Conservation (phyloP, 2,888 invertebrate genomes). For the Formica aserva region DNA sequence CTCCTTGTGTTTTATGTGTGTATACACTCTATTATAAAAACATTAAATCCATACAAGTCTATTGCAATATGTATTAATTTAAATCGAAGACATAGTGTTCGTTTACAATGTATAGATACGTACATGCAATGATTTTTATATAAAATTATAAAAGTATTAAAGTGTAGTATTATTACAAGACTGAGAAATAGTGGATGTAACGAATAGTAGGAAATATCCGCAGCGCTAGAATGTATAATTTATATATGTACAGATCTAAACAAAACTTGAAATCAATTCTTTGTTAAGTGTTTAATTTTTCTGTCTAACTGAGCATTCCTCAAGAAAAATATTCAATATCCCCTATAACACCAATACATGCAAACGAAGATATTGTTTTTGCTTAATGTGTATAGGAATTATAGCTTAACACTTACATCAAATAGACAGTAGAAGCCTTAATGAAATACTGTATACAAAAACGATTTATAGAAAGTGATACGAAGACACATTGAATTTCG, state of each 20-base stretch:
- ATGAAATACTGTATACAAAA: conserved; percentile 48
- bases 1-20: conserved; percentile 34
- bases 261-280: conserved; percentile 21
- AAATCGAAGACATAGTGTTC: conserved; percentile 43
- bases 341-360: not conserved
- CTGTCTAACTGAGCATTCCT: not conserved
- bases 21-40: conserved; percentile 31
- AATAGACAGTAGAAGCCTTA: conserved; percentile 51
- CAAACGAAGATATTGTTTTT: conserved; percentile 15
- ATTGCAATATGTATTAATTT: conserved; percentile 39
- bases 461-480: conserved; percentile 63
- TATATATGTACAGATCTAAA: conserved; percentile 42
- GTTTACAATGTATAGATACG: conserved; percentile 55
- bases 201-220: conserved; percentile 73
- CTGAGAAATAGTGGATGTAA: conserved; percentile 78
- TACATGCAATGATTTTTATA: conserved; percentile 63
- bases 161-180: conserved; percentile 83
- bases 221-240: conserved; percentile 66
- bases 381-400: conserved; percentile 17
- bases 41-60: conserved; percentile 34
- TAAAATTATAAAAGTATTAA: conserved; percentile 80
- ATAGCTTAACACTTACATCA: conserved; percentile 48
- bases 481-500: conserved; percentile 49
- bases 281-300: conserved; percentile 5
- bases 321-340: not conserved